These are phyloP conservation scores for Laterallus jamaicensis DNA, from an alignment of 2,113 vertebrate species.

Conservation along the genomic window DNA sequence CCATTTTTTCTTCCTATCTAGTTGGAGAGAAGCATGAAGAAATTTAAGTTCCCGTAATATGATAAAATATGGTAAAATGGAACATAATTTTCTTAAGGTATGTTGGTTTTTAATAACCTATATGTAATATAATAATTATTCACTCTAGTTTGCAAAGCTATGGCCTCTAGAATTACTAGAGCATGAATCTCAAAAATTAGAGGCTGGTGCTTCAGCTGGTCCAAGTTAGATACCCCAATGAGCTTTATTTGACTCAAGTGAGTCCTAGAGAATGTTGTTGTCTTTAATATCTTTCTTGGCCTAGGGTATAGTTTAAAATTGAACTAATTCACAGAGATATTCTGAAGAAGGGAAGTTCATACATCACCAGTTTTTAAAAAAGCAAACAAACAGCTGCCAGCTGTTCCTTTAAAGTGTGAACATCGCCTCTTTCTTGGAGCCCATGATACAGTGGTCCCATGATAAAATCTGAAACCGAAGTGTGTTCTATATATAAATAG, in stretches of 20 bases:
- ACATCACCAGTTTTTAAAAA: background rate
- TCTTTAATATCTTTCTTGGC: background rate
- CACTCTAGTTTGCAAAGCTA: background rate
- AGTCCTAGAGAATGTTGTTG: background rate
- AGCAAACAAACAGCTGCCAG: background rate
- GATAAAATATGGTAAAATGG: background rate
- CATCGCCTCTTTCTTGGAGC: background rate
- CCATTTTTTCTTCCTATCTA: background rate
- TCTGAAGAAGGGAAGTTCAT: background rate
- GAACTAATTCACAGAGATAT: background rate
- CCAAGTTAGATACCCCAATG: background rate
- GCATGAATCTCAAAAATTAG: background rate
- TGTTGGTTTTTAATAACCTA: background rate
- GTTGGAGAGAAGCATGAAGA: background rate
- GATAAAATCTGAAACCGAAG: background rate
- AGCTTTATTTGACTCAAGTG: background rate
- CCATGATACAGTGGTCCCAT: background rate
- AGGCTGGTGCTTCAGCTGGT: background rate
- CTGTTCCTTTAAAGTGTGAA: conserved; percentile 9
- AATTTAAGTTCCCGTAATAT: background rate
- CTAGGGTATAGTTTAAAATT: background rate
- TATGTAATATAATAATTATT: background rate
- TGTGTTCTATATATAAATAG: background rate
- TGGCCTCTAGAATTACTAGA: background rate
- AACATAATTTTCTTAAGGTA: background rate